Conservation (phyloP, 2,888 invertebrate species). For the Drosophila subsilvestris region DNA sequence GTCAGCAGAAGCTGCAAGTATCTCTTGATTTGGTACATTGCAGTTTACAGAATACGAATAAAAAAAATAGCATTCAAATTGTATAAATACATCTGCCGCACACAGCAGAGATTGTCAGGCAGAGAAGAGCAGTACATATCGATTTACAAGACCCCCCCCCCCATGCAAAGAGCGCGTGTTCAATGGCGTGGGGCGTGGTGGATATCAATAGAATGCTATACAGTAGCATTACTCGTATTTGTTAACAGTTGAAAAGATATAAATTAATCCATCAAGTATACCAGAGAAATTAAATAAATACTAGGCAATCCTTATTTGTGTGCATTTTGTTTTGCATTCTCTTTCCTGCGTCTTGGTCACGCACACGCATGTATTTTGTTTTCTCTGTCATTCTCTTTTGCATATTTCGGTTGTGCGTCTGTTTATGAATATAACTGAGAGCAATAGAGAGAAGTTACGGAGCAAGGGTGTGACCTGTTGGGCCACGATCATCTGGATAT, state of each 20-base stretch:
- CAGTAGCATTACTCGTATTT: not conserved
- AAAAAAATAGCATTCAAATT: constrained; percentile 8
- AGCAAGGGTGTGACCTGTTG: not conserved
- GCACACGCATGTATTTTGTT: not conserved
- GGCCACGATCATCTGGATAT: too few species aligned
- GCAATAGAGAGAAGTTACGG: too few species aligned
- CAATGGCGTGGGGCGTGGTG: not conserved
- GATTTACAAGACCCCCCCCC: constrained; percentile 9
- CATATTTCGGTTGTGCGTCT: not conserved
- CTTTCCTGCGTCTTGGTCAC: not conserved
- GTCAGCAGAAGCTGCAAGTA: constrained; percentile 32
- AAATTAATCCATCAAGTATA: not conserved
- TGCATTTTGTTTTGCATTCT: not conserved
- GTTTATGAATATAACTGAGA: not conserved
- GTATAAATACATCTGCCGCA: constrained; percentile 19
- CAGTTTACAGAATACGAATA: constrained; percentile 10
- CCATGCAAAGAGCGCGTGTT: constrained; percentile 33
- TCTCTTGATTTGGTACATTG: constrained; percentile 25
- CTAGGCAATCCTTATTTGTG: too few species aligned
- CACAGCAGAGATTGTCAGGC: constrained; percentile 9
- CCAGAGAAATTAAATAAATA: not conserved
- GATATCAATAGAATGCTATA: constrained; percentile 16
- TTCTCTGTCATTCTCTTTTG: too few species aligned
- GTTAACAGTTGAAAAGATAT: not conserved
- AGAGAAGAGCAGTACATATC: constrained; percentile 14